Evolutionary conservation across 2,113 vertebrate species (phyloP).

Genomic region (Clarias macrocephalus): DNA sequence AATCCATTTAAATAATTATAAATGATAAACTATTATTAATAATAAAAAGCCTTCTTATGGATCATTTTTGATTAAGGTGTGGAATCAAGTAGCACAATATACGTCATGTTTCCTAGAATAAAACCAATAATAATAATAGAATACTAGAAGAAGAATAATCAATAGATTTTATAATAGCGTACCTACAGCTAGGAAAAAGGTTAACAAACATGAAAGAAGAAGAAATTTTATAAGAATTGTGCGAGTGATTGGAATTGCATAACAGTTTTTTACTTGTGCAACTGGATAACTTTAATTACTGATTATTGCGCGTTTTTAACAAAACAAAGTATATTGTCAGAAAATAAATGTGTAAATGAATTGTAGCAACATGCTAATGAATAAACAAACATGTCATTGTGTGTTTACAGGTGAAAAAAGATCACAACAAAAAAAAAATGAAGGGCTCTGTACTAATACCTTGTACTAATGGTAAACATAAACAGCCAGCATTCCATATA

Average conservation of each 20-base stretch:
- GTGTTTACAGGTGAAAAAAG: constrained; percentile 18
- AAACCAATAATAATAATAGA: too few relatives aligned
- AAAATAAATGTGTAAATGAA: background rate
- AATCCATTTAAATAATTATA: background rate
- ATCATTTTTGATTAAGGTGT: background rate
- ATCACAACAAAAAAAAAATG: constrained; percentile 6
- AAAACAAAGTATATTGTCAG: background rate
- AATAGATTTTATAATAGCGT: too few relatives aligned
- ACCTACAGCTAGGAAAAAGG: background rate
- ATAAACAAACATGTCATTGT: background rate
- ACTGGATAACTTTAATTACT: background rate
- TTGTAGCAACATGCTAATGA: background rate
- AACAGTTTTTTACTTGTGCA: background rate
- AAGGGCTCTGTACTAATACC: constrained; percentile 23
- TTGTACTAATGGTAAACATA: constrained; percentile 11
- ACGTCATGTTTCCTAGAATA: background rate
- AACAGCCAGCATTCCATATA: background rate
- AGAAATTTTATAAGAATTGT: background rate
- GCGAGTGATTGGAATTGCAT: background rate
- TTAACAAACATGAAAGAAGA: background rate
- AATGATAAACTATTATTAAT: background rate
- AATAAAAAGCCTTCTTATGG: background rate
- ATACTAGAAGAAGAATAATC: background rate
- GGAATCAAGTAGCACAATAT: background rate
- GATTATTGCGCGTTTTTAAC: background rate